phyloP scores from a whole-genome alignment of 92 coral and sea anemone species.

The Heliopora coerulea region DNA sequence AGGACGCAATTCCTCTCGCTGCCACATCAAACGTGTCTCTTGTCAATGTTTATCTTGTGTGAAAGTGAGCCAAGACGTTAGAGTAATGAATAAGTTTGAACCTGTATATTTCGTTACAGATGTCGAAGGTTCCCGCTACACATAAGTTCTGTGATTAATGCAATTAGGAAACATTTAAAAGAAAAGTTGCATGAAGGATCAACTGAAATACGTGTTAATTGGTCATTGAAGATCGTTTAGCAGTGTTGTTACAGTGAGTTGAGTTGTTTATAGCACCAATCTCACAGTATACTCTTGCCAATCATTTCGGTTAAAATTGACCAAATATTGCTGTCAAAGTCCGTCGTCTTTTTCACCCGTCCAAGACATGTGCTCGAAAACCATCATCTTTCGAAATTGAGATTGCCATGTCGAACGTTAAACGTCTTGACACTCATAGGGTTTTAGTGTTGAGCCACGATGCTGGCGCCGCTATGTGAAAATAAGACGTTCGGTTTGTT shows the following conservation, averaged over 20 bases:
- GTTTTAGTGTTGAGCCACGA: too few relatives aligned
- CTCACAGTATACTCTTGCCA: background rate
- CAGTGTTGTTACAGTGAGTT: constrained; percentile 26
- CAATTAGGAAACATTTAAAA: constrained; percentile 46
- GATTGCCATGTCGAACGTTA: too few relatives aligned
- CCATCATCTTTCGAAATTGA: too few relatives aligned
- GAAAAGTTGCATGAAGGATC: constrained; percentile 37
- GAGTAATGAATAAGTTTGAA: too few relatives aligned
- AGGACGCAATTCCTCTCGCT: background rate
- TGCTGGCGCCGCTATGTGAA: background rate
- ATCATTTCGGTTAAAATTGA: background rate
- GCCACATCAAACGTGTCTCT: constrained; percentile 20
- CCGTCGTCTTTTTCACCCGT: too few relatives aligned
- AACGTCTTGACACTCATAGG: too few relatives aligned
- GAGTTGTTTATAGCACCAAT: constrained; percentile 31
- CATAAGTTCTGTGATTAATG: constrained; percentile 29
- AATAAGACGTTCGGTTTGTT: too few relatives aligned
- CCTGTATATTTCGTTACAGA: too few relatives aligned
- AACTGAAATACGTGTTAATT: constrained; percentile 41
- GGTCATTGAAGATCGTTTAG: constrained; percentile 43
- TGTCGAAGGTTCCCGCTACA: background rate
- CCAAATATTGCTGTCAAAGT: too few relatives aligned
- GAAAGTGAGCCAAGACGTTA: too few relatives aligned
- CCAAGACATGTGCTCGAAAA: too few relatives aligned
- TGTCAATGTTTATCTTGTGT: constrained; percentile 18